These are phyloP conservation scores for Dinocampus coccinellae DNA, from an alignment of 2,888 invertebrate genomes.

Conservation along the genomic window DNA sequence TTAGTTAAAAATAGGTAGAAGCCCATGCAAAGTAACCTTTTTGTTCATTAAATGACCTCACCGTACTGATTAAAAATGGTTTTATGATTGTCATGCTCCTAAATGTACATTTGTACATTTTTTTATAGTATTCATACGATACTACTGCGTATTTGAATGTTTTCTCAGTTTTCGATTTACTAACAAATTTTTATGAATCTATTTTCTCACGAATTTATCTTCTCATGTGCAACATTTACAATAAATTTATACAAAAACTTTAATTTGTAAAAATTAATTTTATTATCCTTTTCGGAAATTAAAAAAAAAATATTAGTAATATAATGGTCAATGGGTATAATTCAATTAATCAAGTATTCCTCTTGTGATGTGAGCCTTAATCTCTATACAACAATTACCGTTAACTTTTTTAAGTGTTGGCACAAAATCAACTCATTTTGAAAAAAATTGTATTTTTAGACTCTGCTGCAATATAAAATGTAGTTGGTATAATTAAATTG, in stretches of 20 bases:
- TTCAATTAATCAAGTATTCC: neutral
- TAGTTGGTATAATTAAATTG: neutral
- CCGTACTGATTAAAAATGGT: slow-evolving; percentile 33
- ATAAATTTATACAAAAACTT: too few species aligned
- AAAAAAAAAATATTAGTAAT: neutral
- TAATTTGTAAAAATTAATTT: too few species aligned
- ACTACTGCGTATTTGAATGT: neutral
- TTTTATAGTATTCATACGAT: neutral
- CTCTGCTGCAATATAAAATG: neutral
- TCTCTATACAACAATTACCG: neutral
- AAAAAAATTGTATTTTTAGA: neutral
- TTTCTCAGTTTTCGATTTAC: neutral
- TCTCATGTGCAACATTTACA: too few species aligned
- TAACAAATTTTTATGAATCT: neutral
- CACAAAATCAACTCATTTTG: neutral
- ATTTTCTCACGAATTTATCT: too few species aligned
- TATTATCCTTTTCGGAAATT: too few species aligned
- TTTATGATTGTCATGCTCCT: slow-evolving; percentile 42
- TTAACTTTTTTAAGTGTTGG: neutral
- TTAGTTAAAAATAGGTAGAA: slow-evolving; percentile 62
- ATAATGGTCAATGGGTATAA: neutral
- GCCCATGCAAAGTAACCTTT: slow-evolving; percentile 29
- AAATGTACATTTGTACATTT: slow-evolving; percentile 9
- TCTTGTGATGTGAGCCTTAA: neutral
- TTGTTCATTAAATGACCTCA: slow-evolving; percentile 23